Percentiles rank a stretch among this genome's conserved stretches.
Conservation (phyloP, 2,113 vertebrate genomes). For the Rutilus rutilus region DNA sequence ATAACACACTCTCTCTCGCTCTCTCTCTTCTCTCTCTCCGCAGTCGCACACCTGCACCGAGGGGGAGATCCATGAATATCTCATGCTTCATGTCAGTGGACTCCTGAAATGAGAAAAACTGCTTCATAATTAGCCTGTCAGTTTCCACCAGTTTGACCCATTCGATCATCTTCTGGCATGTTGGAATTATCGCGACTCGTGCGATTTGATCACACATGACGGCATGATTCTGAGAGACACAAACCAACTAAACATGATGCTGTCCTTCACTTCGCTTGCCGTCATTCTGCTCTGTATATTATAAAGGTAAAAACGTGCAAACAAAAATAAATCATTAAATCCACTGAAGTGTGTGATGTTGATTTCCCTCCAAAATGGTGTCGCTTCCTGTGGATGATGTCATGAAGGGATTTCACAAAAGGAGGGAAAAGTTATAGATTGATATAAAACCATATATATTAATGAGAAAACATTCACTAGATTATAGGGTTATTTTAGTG, state of each 20-base stretch:
- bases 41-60: conserved; percentile 49
- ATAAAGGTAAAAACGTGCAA: background rate
- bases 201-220: background rate
- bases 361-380: background rate
- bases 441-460: too few relatives aligned
- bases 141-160: background rate
- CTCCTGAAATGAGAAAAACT: background rate
- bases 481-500: too few relatives aligned
- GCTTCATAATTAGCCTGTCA: conserved; percentile 2
- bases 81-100: background rate
- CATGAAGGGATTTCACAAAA: background rate
- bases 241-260: background rate
- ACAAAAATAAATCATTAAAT: background rate
- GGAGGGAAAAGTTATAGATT: background rate
- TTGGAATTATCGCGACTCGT: background rate
- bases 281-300: background rate
- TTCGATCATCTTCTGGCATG: background rate
- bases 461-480: background rate
- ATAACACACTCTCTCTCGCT: conserved; percentile 40
- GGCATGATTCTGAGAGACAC: background rate
- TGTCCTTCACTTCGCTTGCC: background rate
- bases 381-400: background rate
- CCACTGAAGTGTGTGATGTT: background rate
- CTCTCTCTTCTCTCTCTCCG: conserved; percentile 17
- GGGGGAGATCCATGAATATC: conserved; percentile 5